A percentile compares a stretch with the other conserved stretches of the same genome.
Evolutionary conservation across 1,140 invertebrate species (phyloP).

Genomic region (Metopolophium dirhodum): DNA sequence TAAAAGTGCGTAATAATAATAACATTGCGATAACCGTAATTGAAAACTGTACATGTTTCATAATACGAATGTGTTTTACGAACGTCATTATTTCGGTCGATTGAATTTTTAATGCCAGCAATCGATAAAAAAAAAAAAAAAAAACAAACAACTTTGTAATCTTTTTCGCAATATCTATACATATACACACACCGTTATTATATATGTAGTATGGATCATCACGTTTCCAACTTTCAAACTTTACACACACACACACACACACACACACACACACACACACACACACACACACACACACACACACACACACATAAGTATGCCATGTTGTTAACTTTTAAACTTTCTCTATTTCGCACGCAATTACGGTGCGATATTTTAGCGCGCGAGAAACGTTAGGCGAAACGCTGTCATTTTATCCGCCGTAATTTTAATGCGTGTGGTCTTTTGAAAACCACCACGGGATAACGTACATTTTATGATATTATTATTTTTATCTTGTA

Average conservation of each 20-base stretch:
- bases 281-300: background rate
- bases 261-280: too few relatives aligned
- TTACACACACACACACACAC: background rate
- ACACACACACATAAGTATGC: background rate
- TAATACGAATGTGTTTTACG: background rate
- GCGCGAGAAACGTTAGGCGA: background rate
- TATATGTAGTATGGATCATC: background rate
- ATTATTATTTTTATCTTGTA: slow-evolving; percentile 35
- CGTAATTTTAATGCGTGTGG: slow-evolving; percentile 7
- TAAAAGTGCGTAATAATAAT: background rate
- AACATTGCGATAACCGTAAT: background rate
- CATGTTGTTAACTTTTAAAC: slow-evolving; percentile 33
- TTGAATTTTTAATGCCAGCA: slow-evolving; percentile 22
- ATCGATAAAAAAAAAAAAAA: background rate
- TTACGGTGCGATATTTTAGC: slow-evolving; percentile 29
- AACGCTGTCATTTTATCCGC: slow-evolving; percentile 15
- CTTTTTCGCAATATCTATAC: background rate
- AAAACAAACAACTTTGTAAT: background rate
- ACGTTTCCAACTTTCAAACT: background rate
- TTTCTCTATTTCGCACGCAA: slow-evolving; percentile 35
- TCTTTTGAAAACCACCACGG: background rate
- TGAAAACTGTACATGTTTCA: background rate
- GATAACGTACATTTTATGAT: slow-evolving; percentile 9
- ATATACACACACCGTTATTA: background rate
- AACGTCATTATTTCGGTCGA: background rate